phyloP scores from a whole-genome alignment of 1,140 invertebrate species.

The Trichoplusia ni region DNA sequence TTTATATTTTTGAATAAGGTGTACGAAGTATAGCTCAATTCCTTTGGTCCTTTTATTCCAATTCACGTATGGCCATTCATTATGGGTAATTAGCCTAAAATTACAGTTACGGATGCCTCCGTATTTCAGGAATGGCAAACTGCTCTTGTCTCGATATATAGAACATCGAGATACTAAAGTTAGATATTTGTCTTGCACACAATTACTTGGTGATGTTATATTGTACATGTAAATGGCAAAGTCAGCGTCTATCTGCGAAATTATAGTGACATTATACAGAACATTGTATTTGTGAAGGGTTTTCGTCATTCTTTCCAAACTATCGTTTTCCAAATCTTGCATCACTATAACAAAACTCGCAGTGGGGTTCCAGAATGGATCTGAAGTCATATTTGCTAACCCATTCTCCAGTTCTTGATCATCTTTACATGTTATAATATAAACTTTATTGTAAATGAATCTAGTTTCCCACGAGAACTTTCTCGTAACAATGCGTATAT shows the following conservation, averaged over 20 bases:
- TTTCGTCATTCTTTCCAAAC: neutral
- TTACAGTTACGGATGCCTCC: constrained; percentile 22
- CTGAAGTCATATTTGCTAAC: constrained; percentile 19
- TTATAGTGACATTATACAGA: neutral
- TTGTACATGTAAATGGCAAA: constrained; percentile 5
- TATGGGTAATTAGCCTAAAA: constrained; percentile 12
- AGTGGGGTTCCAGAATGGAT: constrained; percentile 41
- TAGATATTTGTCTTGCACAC: neutral
- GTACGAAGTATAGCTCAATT: constrained; percentile 11
- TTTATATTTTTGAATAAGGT: constrained; percentile 21
- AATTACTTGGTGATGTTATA: neutral
- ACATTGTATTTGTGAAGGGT: neutral
- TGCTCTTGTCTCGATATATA: neutral
- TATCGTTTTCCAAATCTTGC: neutral
- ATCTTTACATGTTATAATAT: constrained; percentile 29
- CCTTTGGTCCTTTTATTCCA: neutral
- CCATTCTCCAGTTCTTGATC: constrained; percentile 24
- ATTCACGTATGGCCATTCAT: constrained; percentile 7
- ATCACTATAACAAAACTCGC: constrained; percentile 38
- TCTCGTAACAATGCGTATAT: constrained; percentile 25
- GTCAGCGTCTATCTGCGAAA: neutral
- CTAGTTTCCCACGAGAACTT: constrained; percentile 24
- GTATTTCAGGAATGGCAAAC: neutral
- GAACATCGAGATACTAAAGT: constrained; percentile 1
- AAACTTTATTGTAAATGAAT: constrained; percentile 18